Evolutionary conservation across 2,113 vertebrate species (phyloP).

Genomic region (Cottus gobio): DNA sequence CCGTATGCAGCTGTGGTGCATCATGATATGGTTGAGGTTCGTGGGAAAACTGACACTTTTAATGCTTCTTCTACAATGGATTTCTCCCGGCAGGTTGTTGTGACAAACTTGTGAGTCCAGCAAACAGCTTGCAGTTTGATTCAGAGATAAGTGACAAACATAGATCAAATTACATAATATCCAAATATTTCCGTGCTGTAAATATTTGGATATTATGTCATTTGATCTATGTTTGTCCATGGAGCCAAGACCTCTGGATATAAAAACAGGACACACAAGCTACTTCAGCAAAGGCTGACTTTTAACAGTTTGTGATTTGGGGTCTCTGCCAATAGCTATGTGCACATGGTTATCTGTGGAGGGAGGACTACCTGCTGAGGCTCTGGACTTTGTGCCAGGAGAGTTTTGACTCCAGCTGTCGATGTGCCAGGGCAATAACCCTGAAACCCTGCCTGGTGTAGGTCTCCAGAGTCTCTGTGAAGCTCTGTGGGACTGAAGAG

Average conservation of each 20-base stretch:
- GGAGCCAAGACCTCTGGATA: neutral
- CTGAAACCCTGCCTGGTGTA: slow-evolving; percentile 96
- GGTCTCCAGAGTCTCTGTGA: slow-evolving; percentile 89
- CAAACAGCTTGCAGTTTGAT: neutral
- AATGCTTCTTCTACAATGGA: neutral
- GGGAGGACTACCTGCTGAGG: slow-evolving; percentile 86
- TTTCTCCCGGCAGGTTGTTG: neutral
- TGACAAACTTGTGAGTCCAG: neutral
- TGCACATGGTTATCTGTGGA: slow-evolving; percentile 21
- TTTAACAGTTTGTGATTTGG: neutral
- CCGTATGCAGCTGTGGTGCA: neutral
- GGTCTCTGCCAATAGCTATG: neutral
- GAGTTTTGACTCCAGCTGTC: slow-evolving; percentile 92
- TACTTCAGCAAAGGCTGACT: neutral
- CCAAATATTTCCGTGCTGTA: too few species aligned
- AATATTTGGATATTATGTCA: slow-evolving; percentile 6
- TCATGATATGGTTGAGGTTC: neutral
- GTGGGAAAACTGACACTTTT: neutral
- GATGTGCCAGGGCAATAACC: slow-evolving; percentile 95
- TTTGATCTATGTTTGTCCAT: neutral
- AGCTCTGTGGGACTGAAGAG: slow-evolving; percentile 89
- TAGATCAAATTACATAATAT: too few species aligned
- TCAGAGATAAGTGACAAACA: neutral
- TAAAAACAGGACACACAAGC: neutral
- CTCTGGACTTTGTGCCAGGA: slow-evolving; percentile 96